phyloP scores from a whole-genome alignment of 2,888 invertebrate species.

The Drosophila nr. perissopoda region DNA sequence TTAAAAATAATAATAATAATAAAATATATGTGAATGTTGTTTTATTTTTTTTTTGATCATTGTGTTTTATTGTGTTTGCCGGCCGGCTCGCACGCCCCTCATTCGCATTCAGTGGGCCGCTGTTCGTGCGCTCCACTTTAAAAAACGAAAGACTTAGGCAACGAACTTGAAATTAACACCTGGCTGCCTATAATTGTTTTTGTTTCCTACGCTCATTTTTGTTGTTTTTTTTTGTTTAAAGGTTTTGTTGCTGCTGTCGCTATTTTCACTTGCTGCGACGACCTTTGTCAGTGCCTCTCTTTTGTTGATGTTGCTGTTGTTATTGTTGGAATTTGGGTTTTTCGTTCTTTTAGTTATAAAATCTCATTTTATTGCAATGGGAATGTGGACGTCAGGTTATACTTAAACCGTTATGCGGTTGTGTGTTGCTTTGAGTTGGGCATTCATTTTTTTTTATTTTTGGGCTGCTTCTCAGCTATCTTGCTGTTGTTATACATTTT shows the following conservation, averaged over 20 bases:
- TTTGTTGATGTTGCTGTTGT: slow-evolving; percentile 11
- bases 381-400: slow-evolving; percentile 52
- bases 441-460: slow-evolving; percentile 51
- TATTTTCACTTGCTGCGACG: slow-evolving; percentile 76
- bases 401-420: slow-evolving; percentile 64
- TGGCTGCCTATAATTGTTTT: slow-evolving; percentile 60
- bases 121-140: slow-evolving; percentile 68
- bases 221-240: not conserved
- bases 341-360: slow-evolving; percentile 58
- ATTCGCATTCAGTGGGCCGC: slow-evolving; percentile 70
- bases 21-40: slow-evolving; percentile 25
- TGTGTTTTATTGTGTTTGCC: slow-evolving; percentile 37
- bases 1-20: slow-evolving; percentile 54
- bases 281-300: slow-evolving; percentile 50
- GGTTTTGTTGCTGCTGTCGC: slow-evolving; percentile 37
- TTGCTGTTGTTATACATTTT: slow-evolving; percentile 11
- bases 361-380: slow-evolving; percentile 77
- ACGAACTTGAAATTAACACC: slow-evolving; percentile 79
- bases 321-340: slow-evolving; percentile 34
- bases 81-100: slow-evolving; percentile 73
- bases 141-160: slow-evolving; percentile 74
- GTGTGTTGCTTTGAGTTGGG: not conserved
- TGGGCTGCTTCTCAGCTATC: slow-evolving; percentile 41
- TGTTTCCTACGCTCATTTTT: slow-evolving; percentile 32
- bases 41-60: not conserved